Base-by-base conservation (phyloP, 2,113 vertebrate genomes). In the Sitta europaea region DNA sequence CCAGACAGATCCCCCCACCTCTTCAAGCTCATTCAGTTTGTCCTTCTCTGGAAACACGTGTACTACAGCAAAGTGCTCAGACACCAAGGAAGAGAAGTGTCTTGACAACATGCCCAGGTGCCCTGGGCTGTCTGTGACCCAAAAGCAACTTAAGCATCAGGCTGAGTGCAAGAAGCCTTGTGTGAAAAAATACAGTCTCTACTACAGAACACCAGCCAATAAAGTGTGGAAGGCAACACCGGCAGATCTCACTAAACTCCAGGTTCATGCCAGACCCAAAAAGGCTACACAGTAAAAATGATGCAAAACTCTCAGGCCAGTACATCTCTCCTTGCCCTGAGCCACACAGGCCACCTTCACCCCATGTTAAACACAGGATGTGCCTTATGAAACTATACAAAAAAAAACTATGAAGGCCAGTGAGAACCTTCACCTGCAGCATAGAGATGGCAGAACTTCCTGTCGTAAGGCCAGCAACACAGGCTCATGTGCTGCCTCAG, bases 321-420 rank as follows among this genome's bases (percentile, higher is more conserved):
- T 48, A 66, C 28, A n/a, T 9, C 22, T 53, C 14, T 62, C 11
- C 4, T 6, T 0, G 2, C 17, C 4, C 25, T 31, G 28, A 73
- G 24, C 28, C n/a, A 45, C 8, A 1, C 36, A 70, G 19, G 35
- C 19, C 53, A 66, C 47, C 31, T 54, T 58, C 55, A 58, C 7
- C 48, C 35, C 43, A 17, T 1, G 12, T 4, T 3, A 10, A 70
- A 86, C 1, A 5, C 2, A 2, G 8, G 11, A 78, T 2, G 3
- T 8, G 14, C 29, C 42, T 85, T 22, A n/a, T 5, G 31, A 63
- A 80, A n/a, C 19, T 29, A 63, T 33, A 54, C 27, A 85, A 79
- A 14, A 59, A 14, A 59, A 77, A 88, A 43, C 19, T 8, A 14
- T 1, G 9, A 86, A 81, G 33, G 48, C 20, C 12, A 58, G 18